Base-by-base conservation (phyloP, 1,140 invertebrate genomes). In the Pygmarrhopalites habei region DNA sequence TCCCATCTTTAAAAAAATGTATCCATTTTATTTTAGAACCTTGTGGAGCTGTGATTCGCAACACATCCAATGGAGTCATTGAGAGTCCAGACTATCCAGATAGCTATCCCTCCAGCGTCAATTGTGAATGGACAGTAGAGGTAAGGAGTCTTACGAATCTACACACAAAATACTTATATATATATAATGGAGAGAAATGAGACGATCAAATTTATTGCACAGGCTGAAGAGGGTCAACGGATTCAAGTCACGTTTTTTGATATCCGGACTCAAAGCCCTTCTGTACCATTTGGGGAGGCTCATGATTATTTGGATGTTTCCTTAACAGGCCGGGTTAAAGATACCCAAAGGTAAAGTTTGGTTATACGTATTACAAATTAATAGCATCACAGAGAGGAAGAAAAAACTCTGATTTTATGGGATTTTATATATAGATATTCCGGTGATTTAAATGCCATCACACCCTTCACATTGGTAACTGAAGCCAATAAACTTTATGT, bases 51-150 rank as follows among this genome's bases (percentile, higher is more conserved):
- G 32, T 35, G 5, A 35, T 35, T 35, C 5, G 15, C 5, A 15
- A 5, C 5, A 15, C 5, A 35, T 5, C 5, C 15, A 35, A 59
- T 46, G 57, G 57, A 25, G 12, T 46, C 21, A 59, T 59, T 46
- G 57, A 59, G 21, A 59, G 57, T 32, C 57, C 57, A 26, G 28
- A 29, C 23, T 59, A 59, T 25, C 57, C 57, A 28, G n/a, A 59
- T 21, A 25, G 23, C 14, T 59, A 59, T 25, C 39, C 19, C 43
- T 15, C 57, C 2, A 39, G 39, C 14, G 21, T 15, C 12, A 15
- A 46, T 4, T 59, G 57, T 30, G 39, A 46, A 30, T 59, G 57
- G 57, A 7, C n/a, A 7, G 15, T 59, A 15, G 46, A 59, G 57
- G 57, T 59, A 53, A 25, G 19, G 4, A 59, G n/a, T 57, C 21